Evolutionary conservation across 2,797 vertebrate species (phyloP).

Genomic region (Mustela erminea): DNA sequence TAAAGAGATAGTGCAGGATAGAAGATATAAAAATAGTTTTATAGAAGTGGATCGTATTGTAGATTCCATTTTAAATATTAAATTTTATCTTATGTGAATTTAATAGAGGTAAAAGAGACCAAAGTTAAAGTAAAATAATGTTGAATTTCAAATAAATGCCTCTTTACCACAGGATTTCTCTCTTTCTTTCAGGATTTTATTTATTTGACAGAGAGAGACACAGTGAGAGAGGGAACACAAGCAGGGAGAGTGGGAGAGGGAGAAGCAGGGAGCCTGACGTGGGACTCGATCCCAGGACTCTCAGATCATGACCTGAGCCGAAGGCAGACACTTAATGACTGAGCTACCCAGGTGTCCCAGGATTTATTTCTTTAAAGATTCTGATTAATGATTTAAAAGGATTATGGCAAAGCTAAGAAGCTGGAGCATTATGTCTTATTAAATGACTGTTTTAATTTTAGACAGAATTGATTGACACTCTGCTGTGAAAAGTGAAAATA

Average conservation of each 20-base stretch:
- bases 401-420: not conserved
- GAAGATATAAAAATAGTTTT: not conserved
- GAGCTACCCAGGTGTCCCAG: not conserved
- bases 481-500: not conserved
- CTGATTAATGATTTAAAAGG: not conserved
- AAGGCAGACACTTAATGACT: too few species aligned
- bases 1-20: not conserved
- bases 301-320: too few species aligned
- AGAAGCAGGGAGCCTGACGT: too few species aligned
- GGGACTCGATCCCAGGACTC: too few species aligned
- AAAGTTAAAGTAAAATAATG: slow-evolving; percentile 5
- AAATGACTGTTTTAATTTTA: slow-evolving; percentile 45
- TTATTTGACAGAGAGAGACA: too few species aligned
- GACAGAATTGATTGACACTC: slow-evolving; percentile 19
- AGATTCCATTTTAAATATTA: slow-evolving; percentile 6
- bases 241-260: too few species aligned
- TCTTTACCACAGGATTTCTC: not conserved
- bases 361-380: slow-evolving; percentile 29
- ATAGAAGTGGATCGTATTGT: not conserved
- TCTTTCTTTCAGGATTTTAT: not conserved
- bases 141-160: slow-evolving; percentile 23
- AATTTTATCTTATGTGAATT: slow-evolving; percentile 30
- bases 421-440: slow-evolving; percentile 38
- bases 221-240: too few species aligned
- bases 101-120: slow-evolving; percentile 25